These are phyloP conservation scores for Bothrops jararaca DNA, from an alignment of 2,113 vertebrate genomes.

Conservation along the genomic window DNA sequence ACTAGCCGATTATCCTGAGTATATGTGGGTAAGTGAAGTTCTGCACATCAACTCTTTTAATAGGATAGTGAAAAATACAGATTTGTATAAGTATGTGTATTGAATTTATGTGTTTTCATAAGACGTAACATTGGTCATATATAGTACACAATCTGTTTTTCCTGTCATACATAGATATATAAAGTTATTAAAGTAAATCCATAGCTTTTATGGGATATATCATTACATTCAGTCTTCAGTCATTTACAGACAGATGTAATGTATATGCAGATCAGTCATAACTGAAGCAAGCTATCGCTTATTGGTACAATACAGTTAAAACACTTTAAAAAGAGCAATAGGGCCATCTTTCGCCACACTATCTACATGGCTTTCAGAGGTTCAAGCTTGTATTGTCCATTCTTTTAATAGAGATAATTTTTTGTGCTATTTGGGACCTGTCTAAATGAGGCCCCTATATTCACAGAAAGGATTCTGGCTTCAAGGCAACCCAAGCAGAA, in stretches of 20 bases:
- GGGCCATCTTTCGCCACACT: neutral
- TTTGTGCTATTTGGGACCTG: neutral
- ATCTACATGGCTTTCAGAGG: neutral
- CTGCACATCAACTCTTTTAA: neutral
- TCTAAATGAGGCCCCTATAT: neutral
- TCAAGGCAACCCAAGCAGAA: neutral
- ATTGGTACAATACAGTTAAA: neutral
- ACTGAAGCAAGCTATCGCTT: neutral
- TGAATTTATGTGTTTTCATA: neutral
- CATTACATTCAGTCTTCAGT: neutral
- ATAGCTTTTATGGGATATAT: neutral
- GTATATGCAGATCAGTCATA: neutral
- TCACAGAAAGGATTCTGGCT: neutral
- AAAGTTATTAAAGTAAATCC: neutral
- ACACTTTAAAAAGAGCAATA: neutral
- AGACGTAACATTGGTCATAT: neutral
- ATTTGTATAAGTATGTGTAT: neutral
- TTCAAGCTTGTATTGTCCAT: neutral
- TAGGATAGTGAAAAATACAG: neutral
- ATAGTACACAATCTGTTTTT: neutral
- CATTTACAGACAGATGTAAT: neutral
- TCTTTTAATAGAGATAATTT: neutral
- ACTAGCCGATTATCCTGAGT: conserved; percentile 90
- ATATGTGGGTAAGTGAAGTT: conserved; percentile 90
- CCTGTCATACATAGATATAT: neutral